Conservation (phyloP, 2,888 invertebrate species). For the Slavum lentiscoides region DNA sequence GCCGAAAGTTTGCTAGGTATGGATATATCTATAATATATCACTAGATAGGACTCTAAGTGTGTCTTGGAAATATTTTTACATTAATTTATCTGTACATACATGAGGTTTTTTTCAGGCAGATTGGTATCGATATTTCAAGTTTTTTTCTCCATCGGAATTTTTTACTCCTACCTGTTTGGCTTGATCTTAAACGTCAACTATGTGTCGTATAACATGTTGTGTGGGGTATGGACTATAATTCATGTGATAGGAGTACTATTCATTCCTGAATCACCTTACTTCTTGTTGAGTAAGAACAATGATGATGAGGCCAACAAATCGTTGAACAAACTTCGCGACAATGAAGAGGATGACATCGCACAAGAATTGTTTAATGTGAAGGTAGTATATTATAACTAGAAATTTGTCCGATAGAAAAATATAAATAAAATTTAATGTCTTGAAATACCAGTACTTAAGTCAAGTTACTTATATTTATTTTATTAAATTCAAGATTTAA, state of each 20-base stretch:
- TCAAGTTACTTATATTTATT: too few species aligned
- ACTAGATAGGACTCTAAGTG: too few species aligned
- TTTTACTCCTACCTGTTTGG: conserved; percentile 76
- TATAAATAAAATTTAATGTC: too few species aligned
- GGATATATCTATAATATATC: too few species aligned
- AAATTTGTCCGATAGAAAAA: too few species aligned
- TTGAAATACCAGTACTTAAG: too few species aligned
- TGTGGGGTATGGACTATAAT: conserved; percentile 70
- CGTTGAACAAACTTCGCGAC: conserved; percentile 73
- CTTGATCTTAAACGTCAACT: conserved; percentile 65
- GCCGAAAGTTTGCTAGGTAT: too few species aligned
- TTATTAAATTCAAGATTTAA: too few species aligned
- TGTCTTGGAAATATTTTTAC: too few species aligned
- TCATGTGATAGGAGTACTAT: conserved; percentile 68
- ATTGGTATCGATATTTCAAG: conserved; percentile 78
- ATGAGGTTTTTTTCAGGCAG: conserved; percentile 59
- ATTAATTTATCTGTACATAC: too few species aligned
- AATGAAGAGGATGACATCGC: conserved; percentile 60
- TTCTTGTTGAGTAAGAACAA: conserved; percentile 67
- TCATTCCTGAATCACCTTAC: conserved; percentile 75
- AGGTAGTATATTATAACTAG: neutral
- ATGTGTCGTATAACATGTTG: conserved; percentile 71
- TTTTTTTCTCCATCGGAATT: conserved; percentile 78
- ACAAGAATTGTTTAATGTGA: neutral
- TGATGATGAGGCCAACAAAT: conserved; percentile 66